Conservation (phyloP, 2,888 invertebrate species). For the Ennomos erosarius region DNA sequence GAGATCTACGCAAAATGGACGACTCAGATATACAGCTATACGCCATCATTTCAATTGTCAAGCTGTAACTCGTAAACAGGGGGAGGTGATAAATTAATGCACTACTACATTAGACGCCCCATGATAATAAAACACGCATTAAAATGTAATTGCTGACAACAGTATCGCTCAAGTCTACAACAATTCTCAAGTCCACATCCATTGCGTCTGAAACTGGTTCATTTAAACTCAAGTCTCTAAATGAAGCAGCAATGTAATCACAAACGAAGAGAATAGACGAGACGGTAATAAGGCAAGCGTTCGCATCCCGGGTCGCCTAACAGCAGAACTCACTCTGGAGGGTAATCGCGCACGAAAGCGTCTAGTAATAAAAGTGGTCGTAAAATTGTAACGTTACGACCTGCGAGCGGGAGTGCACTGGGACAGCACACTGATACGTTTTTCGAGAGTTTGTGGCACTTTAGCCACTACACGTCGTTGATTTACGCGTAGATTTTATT, state of each 20-base stretch:
- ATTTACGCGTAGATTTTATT: conserved; percentile 69
- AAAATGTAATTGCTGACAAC: conserved; percentile 81
- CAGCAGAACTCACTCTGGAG: conserved; percentile 85
- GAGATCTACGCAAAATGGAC: conserved; percentile 56
- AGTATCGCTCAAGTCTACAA: conserved; percentile 42
- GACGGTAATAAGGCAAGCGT: conserved; percentile 54
- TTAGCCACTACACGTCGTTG: conserved; percentile 49
- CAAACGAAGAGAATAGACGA: conserved; percentile 45
- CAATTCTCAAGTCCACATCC: conserved; percentile 37
- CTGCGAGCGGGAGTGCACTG: conserved; percentile 78
- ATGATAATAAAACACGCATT: conserved; percentile 83
- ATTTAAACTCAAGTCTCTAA: conserved; percentile 7
- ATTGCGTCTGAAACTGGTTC: conserved; percentile 42
- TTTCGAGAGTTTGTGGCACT: conserved; percentile 62
- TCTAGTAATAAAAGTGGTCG: conserved; percentile 83
- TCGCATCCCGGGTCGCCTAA: conserved; percentile 71
- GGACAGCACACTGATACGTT: conserved; percentile 79
- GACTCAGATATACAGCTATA: conserved; percentile 65
- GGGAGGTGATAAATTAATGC: conserved; percentile 82
- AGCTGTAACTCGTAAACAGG: conserved; percentile 78
- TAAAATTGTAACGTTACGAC: conserved; percentile 84
- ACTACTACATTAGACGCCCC: conserved; percentile 79
- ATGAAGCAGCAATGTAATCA: conserved; percentile 57
- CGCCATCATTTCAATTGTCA: conserved; percentile 82
- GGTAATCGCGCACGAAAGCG: conserved; percentile 85